A percentile compares a stretch with the other conserved stretches of the same genome.
These are phyloP conservation scores for Polia nebulosa DNA, from an alignment of 2,888 invertebrate genomes.

Conservation along the genomic window DNA sequence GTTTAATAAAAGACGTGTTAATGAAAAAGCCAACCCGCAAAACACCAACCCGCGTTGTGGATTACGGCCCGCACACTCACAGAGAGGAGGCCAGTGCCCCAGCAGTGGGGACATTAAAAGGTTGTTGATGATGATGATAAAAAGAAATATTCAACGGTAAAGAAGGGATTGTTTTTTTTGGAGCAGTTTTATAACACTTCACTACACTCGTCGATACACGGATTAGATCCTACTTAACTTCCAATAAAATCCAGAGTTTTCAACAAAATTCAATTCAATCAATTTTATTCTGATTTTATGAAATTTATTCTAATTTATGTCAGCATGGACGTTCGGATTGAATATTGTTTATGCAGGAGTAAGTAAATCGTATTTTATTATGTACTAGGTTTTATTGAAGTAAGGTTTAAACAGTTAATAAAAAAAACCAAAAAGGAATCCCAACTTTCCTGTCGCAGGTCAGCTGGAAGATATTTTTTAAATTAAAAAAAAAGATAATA, in stretches of 20 bases:
- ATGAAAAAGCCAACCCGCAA: too few species aligned
- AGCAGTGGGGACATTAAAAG: too few species aligned
- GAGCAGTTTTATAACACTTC: not conserved
- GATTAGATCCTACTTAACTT: not conserved
- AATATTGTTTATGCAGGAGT: conserved; percentile 26
- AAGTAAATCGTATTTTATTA: conserved; percentile 11
- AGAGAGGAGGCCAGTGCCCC: too few species aligned
- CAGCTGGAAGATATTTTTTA: too few species aligned
- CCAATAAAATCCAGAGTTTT: conserved; percentile 23
- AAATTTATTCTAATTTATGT: conserved; percentile 52
- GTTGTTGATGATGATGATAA: too few species aligned
- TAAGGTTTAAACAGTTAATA: not conserved
- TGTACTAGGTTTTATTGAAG: not conserved
- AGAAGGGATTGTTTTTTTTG: not conserved
- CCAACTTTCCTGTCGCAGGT: too few species aligned
- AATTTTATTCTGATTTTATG: conserved; percentile 45
- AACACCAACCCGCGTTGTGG: too few species aligned
- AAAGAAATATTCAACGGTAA: too few species aligned
- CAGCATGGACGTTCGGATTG: conserved; percentile 26
- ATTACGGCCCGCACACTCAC: too few species aligned
- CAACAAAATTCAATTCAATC: conserved; percentile 43
- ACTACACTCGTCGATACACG: not conserved
- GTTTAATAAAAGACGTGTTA: too few species aligned
- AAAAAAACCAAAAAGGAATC: too few species aligned
- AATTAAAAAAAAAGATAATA: too few species aligned